A percentile compares a stretch with the other conserved stretches of the same genome.
phyloP scores from a whole-genome alignment of 2,888 invertebrate species.

The Hirtodrosophila trivittata region DNA sequence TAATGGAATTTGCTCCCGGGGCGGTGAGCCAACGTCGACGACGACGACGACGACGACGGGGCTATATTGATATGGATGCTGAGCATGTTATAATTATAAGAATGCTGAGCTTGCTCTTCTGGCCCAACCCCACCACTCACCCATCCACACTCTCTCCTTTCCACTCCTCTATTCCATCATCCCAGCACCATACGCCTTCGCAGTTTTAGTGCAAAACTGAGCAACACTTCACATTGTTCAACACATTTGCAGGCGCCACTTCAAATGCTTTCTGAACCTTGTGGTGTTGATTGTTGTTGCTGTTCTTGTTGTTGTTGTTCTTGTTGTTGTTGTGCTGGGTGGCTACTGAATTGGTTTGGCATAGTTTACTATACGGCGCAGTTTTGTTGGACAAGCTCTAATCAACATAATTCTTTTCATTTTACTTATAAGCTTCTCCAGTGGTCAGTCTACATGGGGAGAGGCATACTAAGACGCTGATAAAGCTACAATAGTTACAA shows the following conservation, averaged over 20 bases:
- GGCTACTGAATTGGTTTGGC: conserved; percentile 21
- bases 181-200: conserved; percentile 34
- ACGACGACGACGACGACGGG: conserved; percentile 7
- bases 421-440: conserved; percentile 49
- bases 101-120: conserved; percentile 68
- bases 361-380: conserved; percentile 18
- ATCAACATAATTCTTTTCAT: conserved; percentile 59
- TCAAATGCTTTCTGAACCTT: conserved; percentile 18
- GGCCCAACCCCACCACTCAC: neutral
- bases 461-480: neutral
- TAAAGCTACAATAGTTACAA: conserved; percentile 4
- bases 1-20: conserved; percentile 73
- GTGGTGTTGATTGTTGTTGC: conserved; percentile 50
- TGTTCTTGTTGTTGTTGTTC: conserved; percentile 5
- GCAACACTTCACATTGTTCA: conserved; percentile 27
- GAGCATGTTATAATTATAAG: conserved; percentile 76
- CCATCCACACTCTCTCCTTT: neutral
- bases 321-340: conserved; percentile 45
- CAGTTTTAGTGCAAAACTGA: conserved; percentile 35
- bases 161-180: conserved; percentile 1
- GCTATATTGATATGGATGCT: conserved; percentile 72
- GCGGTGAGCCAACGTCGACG: conserved; percentile 13
- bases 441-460: conserved; percentile 19
- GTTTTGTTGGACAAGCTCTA: conserved; percentile 27
- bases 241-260: conserved; percentile 18